Percentiles rank a stretch among this genome's conserved stretches.
These are phyloP conservation scores for Caenorhabditis panamensis DNA, from an alignment of 2,888 invertebrate species.

Conservation along the genomic window DNA sequence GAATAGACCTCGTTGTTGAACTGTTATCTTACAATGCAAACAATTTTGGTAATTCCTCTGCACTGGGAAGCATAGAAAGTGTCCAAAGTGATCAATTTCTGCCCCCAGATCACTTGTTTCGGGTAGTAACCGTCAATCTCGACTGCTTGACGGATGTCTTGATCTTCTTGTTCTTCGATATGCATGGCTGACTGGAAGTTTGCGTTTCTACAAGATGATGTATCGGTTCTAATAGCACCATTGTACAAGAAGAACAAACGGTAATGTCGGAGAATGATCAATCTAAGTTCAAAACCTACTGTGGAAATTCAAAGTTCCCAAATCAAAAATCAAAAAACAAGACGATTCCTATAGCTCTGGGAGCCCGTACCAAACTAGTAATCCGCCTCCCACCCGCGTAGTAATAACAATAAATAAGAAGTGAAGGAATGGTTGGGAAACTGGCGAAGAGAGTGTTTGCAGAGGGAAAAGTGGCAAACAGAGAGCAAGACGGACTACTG, in stretches of 20 bases:
- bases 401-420: conserved; percentile 21
- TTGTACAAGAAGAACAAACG: too few relatives aligned
- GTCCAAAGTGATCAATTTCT: conserved; percentile 70
- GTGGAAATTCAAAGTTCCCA: too few relatives aligned
- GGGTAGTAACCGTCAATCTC: conserved; percentile 41
- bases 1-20: too few relatives aligned
- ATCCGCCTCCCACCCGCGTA: neutral
- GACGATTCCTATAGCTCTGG: too few relatives aligned
- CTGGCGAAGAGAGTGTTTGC: conserved; percentile 10
- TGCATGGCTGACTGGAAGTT: too few relatives aligned
- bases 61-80: conserved; percentile 68
- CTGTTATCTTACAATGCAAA: conserved; percentile 74
- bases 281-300: too few relatives aligned
- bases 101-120: conserved; percentile 52
- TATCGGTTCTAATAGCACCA: too few relatives aligned
- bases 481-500: neutral
- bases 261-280: too few relatives aligned
- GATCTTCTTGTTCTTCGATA: conserved; percentile 25
- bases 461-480: neutral
- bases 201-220: too few relatives aligned
- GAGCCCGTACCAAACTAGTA: neutral
- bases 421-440: neutral
- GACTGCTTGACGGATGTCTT: neutral
- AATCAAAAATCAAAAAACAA: too few relatives aligned
- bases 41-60: conserved; percentile 72